phyloP scores from a whole-genome alignment of 2,113 vertebrate species.

The Tricholaema leucomelas region DNA sequence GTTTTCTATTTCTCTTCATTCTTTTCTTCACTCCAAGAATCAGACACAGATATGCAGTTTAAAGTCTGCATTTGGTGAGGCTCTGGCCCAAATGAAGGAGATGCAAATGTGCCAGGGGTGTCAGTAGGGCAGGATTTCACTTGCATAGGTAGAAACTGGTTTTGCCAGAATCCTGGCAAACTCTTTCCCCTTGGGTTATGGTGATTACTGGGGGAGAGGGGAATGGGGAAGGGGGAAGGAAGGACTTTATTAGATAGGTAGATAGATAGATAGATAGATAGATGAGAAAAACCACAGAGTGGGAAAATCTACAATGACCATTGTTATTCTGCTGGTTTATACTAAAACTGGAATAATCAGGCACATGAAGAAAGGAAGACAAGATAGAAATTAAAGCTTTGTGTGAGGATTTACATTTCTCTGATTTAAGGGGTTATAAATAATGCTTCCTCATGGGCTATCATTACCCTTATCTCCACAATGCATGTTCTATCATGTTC shows the following conservation, averaged over 20 bases:
- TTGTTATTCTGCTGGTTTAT: background rate
- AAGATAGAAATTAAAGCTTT: background rate
- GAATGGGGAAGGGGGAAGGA: background rate
- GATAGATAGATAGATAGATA: background rate
- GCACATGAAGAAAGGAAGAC: background rate
- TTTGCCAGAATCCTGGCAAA: constrained; percentile 48
- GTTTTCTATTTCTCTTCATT: background rate
- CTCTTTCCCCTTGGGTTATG: constrained; percentile 19
- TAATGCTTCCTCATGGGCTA: background rate
- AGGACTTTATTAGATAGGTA: background rate
- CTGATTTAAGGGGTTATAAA: constrained; percentile 5
- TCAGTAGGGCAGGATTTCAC: constrained; percentile 38
- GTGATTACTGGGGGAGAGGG: constrained; percentile 18
- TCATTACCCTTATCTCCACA: constrained; percentile 19
- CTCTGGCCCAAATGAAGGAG: background rate
- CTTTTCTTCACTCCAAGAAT: background rate
- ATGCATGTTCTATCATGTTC: constrained; percentile 9
- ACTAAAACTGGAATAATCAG: background rate
- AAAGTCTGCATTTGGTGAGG: background rate
- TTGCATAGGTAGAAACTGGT: constrained; percentile 42
- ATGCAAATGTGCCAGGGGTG: background rate
- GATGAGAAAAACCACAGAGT: background rate
- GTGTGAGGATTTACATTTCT: background rate
- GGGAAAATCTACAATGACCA: background rate
- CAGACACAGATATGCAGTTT: background rate